Base-by-base conservation (phyloP, 2,888 invertebrate species). In the Iselma pallidipennis region DNA sequence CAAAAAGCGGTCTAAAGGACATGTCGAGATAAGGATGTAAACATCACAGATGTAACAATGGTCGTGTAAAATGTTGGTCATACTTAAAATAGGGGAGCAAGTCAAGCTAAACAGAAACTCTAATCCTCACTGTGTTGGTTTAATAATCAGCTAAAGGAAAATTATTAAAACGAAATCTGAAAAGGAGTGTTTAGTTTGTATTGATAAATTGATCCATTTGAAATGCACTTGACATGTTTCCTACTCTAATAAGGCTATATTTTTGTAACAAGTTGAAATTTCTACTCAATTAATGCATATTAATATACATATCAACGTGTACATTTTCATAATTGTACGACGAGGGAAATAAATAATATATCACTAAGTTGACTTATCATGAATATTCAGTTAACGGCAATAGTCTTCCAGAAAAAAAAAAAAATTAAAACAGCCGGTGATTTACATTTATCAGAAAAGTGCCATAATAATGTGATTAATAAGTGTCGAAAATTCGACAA, bases 291-390 rank as follows among this genome's bases (percentile, higher is more conserved):
- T 37, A 16, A 37, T 37, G 37, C 16, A 37, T 14, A 5, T 37
- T 37, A 37, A 37, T 37, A 37, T 14, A 37, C 37, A 37, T 37
- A 37, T 37, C 79, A 81, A 74, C 73, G 71, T 73, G 73, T 74
- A 72, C 81, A 80, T 80, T 80, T 80, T 68, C 76, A 72, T 75
- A 76, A 78, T 78, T 77, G 74, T 76, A 78, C 78, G 3, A n/a
- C 2, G 16, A 33, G 14, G 14, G 37, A 14, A 16, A 16, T 5
- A 37, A 37, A 37, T 14, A 37, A 37, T 7, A 4, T 37, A 16
- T n/a, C 4, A 37, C n/a, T 12, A 16, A 16, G n/a, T n/a, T n/a
- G n/a, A n/a, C n/a, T n/a, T n/a, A n/a, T n/a, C 16, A 37, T 14
- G 37, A 37, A 14, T 37, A 37, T 37, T 16, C 16, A 37, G n/a